Base-by-base conservation (phyloP, 1,140 invertebrate genomes). In the Aphaenogaster floridana region DNA sequence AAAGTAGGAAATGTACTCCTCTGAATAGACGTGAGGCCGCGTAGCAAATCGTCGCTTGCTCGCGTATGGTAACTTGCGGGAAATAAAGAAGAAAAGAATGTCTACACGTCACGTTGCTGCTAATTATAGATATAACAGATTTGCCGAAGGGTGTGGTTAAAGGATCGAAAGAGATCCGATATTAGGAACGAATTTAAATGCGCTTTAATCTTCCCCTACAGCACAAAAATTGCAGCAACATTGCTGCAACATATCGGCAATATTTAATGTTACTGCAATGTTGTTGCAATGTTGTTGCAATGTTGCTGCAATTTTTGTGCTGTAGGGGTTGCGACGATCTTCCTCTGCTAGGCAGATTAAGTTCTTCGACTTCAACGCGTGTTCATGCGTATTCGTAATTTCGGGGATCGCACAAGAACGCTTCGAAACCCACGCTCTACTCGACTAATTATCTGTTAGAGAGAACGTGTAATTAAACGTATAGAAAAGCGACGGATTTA, bases 1-100 rank as follows among this genome's bases (percentile, higher is more conserved):
- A 90, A 90, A 90, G 89, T 90, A 89, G 89, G 88, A 90, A 90
- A 90, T 66, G 68, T 84, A 71, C 86, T 61, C 66, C 72, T 45
- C 57, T 52, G 54, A 78, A 42, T 83, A 52, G 77, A 87, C 50
- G 21, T 74, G 59, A 61, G 28, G 42, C 5, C 69, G 39, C 36
- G 34, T 69, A 54, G 79, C 79, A 88, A 76, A 68, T 74, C n/a
- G 45, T 89, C 48, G 34, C 17, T 50, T 54, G n/a, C 45, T 86
- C n/a, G 50, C 77, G 15, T 68, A 74, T 79, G 57, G 57, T 34
- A 59, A 61, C 45, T 48, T 36, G 59, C 5, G 50, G 8, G 15
- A 80, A 68, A n/a, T 54, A 50, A 28, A 66, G 39, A 48, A 9
- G 34, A 21, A 79, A 50, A 80, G 15, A 48, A 74, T 34, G 45